Conservation (phyloP, 2,113 vertebrate species). For the Rhabdomys dilectus region DNA sequence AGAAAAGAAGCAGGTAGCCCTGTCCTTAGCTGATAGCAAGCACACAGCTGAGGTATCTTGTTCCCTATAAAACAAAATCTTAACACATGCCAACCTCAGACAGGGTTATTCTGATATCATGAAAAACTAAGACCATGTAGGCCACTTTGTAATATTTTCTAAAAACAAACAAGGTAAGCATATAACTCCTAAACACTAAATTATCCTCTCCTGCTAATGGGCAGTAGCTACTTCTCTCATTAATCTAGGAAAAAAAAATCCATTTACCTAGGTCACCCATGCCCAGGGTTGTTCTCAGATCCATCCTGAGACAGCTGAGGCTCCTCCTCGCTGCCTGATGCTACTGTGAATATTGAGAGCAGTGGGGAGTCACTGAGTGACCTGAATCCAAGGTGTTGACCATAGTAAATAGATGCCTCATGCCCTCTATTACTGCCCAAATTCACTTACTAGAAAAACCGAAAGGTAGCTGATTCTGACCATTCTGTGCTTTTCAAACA, state of each 20-base stretch:
- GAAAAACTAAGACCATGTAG: constrained; percentile 46
- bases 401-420: not conserved
- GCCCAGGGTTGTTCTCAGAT: not conserved
- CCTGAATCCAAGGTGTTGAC: not conserved
- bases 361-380: not conserved
- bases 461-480: not conserved
- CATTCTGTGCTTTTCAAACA: constrained; percentile 5
- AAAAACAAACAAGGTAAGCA: constrained; percentile 8
- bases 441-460: not conserved
- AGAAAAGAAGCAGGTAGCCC: not conserved
- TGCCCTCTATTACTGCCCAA: constrained; percentile 16
- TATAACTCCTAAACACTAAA: not conserved
- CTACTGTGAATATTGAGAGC: not conserved
- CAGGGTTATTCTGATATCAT: not conserved
- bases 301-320: accelerated
- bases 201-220: not conserved
- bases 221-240: not conserved
- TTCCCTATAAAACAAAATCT: not conserved
- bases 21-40: not conserved
- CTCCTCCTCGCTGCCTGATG: accelerated
- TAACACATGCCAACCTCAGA: not conserved
- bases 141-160: constrained; percentile 13
- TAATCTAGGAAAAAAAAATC: not conserved
- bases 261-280: not conserved
- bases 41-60: not conserved